Evolutionary conservation across 2,888 invertebrate species (phyloP), one percentile per base, ranked within the genome.

Genomic region (Drosophila siamana): DNA sequence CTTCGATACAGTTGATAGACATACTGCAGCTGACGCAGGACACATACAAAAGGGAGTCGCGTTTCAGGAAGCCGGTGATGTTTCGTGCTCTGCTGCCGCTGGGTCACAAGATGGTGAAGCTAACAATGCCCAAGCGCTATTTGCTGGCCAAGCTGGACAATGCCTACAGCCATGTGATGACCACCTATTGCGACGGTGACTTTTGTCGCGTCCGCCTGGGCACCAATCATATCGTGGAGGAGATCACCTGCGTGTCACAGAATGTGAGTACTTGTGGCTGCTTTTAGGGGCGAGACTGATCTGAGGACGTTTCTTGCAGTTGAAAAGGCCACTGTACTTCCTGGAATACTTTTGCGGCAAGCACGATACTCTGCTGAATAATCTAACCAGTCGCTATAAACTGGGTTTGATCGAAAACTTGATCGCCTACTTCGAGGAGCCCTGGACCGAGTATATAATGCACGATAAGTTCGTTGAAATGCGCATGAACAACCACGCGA

Each of bases 301-400:
- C 2, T 19, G 19, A 19, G 19, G 19, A 0, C 26, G 38, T 1
- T 5, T 16, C 3, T 30, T 19, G 26, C 46, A 69, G 69, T 8
- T 38, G 4, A 0, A 19, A 2, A 62, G 19, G 1, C 24, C 50
- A 0, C n/a, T 86, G 1, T 82, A 81, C 30, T 91, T 83, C 38
- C 26, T 92, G 51, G 81, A 89, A 40, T 84, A 74, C 55, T 89
- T 90, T 50, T 77, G 87, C 8, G 90, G 91, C 9, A 78, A 77
- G 9, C 91, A 91, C 61, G 89, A 90, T 16, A 11, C 76, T 2
- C 33, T 90, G 46, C 70, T 92, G 0, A 89, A 90, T 16, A 89
- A 90, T 65, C 6, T 92, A 0, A 46, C 50, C 0, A n/a, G 13
- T 0, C 82, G 84, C 4, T 90, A 69, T 64, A 74, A 74, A 15